Conservation (phyloP, 2,888 invertebrate species). For the Mesopsocus fuscifrons region DNA sequence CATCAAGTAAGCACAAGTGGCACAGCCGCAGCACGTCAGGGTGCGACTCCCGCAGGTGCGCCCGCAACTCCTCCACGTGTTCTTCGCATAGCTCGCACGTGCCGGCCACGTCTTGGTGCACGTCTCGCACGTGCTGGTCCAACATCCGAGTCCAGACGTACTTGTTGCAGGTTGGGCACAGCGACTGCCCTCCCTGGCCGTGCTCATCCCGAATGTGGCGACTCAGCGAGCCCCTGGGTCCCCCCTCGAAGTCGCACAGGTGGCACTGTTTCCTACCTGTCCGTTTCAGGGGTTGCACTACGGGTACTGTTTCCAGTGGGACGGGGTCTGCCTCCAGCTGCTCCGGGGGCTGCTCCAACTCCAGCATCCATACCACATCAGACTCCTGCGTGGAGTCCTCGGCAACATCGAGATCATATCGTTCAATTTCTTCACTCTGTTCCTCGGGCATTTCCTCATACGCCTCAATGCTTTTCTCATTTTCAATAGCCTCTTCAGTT, state of each 20-base stretch:
- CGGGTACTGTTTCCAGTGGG: too few species aligned
- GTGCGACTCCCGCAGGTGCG: background rate
- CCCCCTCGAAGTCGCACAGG: background rate
- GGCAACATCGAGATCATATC: too few species aligned
- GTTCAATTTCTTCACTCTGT: too few species aligned
- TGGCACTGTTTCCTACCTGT: slow-evolving; percentile 2
- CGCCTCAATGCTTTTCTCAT: background rate
- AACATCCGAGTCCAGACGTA: slow-evolving; percentile 2
- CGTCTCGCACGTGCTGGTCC: background rate
- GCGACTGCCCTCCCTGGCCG: background rate
- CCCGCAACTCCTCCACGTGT: background rate
- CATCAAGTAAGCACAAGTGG: slow-evolving; percentile 1
- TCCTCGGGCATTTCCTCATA: background rate
- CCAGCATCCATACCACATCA: too few species aligned
- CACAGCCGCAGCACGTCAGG: background rate
- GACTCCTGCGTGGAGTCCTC: too few species aligned
- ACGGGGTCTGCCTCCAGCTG: too few species aligned
- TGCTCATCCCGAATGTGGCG: slow-evolving; percentile 1
- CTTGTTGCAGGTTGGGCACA: background rate
- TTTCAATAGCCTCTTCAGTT: background rate
- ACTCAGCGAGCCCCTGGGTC: background rate
- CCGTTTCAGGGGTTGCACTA: too few species aligned
- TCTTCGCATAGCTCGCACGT: background rate
- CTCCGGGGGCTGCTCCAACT: too few species aligned
- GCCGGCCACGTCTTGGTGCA: background rate